Base-by-base conservation (phyloP, 2,888 invertebrate species). In the Pristionchus fissidentatus region DNA sequence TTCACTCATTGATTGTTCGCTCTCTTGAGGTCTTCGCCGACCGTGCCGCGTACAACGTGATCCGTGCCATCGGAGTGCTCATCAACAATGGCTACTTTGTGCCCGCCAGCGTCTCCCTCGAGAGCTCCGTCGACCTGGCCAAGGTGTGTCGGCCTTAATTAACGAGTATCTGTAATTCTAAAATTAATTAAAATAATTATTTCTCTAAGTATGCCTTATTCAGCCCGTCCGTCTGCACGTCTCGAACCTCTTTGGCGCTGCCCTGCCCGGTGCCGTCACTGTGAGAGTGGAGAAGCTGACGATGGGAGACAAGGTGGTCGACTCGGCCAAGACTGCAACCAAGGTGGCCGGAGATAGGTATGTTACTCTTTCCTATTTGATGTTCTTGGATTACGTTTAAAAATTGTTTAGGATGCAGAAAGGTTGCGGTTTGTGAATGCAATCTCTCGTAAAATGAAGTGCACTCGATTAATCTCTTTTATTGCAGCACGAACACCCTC, bases 31-130 rank as follows among this genome's bases (percentile, higher is more conserved):
- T 97, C 2, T 96, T 96, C 92, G 95, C 96, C 4, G 94, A 96
- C 0, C 95, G 96, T 92, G 97, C 97, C 49, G 96, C 96, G 7
- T 95, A 95, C 86, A 94, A 95, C 83, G 94, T 98, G 41, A 93
- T 97, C 0, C 96, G 96, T 87, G 96, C 96, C 0, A 94, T 97
- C 35, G 94, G 94, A 62, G 95, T 95, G 0, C 93, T 96, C 22
- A 94, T 95, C 1, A 94, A 94, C 15, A 95, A 95, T 86, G 94
- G 95, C 93, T 94, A 93, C 91, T 94, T 96, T 75, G 94, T 96
- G n/a, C 97, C 97, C 13, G 95, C 73, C 1, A 19, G 43, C 10
- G 55, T 83, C 29, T 60, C 83, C 1, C 83, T 83, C 41, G 73
- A 52, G 29, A 55, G 70, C 43, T 35, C 38, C 38, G 55, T 29